A percentile compares a stretch with the other conserved stretches of the same genome.
These are phyloP conservation scores for Cheilinus undulatus DNA, from an alignment of 2,113 vertebrate genomes.

Conservation along the genomic window DNA sequence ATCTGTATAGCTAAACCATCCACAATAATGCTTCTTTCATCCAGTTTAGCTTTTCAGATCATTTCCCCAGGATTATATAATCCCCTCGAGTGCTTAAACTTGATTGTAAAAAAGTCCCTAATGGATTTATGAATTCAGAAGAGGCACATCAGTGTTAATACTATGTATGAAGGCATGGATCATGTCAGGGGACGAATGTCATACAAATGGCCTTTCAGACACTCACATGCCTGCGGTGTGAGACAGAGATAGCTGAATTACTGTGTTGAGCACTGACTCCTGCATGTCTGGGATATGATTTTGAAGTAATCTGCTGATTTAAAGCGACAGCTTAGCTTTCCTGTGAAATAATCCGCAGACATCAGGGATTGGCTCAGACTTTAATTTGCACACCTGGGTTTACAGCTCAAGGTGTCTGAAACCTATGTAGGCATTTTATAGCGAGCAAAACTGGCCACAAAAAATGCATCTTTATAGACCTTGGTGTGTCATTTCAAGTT, in stretches of 20 bases:
- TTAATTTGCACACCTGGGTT: conserved; percentile 38
- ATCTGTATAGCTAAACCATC: too few species aligned
- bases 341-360: conserved; percentile 56
- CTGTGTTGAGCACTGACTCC: conserved; percentile 23
- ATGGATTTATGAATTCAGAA: conserved; percentile 24
- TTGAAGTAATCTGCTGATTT: conserved; percentile 65
- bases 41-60: background rate
- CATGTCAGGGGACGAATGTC: conserved; percentile 24
- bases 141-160: conserved; percentile 16
- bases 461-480: background rate
- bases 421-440: conserved; percentile 25
- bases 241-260: conserved; percentile 27
- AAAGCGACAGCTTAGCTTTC: conserved; percentile 39
- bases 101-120: conserved; percentile 15
- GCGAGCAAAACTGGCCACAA: conserved; percentile 25
- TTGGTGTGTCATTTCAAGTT: conserved; percentile 16
- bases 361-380: conserved; percentile 32
- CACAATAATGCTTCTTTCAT: too few species aligned
- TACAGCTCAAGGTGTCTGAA: conserved; percentile 39
- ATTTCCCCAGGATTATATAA: conserved; percentile 20
- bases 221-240: background rate
- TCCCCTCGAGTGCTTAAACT: background rate
- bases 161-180: conserved; percentile 9
- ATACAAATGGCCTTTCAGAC: conserved; percentile 21
- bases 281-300: conserved; percentile 46